Percentiles rank a stretch among this genome's conserved stretches.
phyloP scores from a whole-genome alignment of 2,888 invertebrate genomes.

The Drosophila crucigera region DNA sequence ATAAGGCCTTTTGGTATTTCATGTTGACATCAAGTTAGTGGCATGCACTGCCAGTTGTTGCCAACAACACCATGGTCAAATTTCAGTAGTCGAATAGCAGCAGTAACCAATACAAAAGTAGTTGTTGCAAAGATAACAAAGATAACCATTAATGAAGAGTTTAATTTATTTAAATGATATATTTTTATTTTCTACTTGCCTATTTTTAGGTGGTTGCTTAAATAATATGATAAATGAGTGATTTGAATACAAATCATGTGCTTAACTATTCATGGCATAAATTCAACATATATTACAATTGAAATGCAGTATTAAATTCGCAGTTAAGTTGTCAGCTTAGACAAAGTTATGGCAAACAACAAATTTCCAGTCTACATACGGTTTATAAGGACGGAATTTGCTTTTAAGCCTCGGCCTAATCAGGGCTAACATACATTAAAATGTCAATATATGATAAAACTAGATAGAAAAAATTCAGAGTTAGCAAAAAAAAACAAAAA shows the following conservation, averaged over 20 bases:
- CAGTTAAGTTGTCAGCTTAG: background rate
- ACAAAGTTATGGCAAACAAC: background rate
- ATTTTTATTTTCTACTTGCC: background rate
- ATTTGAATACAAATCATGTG: background rate
- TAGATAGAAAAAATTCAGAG: background rate
- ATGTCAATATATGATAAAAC: background rate
- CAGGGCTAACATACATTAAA: background rate
- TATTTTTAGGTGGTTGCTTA: background rate
- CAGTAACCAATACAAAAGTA: background rate
- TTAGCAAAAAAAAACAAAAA: background rate
- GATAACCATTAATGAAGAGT: background rate
- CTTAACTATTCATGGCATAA: background rate
- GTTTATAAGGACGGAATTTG: background rate
- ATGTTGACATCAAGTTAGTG: constrained; percentile 34
- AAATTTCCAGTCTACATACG: background rate
- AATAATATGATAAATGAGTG: background rate
- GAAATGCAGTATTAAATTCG: background rate
- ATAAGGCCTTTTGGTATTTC: constrained; percentile 35
- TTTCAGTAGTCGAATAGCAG: background rate
- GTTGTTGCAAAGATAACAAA: no score
- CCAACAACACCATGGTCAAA: constrained; percentile 19
- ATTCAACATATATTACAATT: background rate
- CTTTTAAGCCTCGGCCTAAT: background rate
- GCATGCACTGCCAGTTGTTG: constrained; percentile 31
- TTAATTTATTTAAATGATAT: background rate